phyloP scores from a whole-genome alignment of 2,888 invertebrate genomes.

The Trachelus stipa region DNA sequence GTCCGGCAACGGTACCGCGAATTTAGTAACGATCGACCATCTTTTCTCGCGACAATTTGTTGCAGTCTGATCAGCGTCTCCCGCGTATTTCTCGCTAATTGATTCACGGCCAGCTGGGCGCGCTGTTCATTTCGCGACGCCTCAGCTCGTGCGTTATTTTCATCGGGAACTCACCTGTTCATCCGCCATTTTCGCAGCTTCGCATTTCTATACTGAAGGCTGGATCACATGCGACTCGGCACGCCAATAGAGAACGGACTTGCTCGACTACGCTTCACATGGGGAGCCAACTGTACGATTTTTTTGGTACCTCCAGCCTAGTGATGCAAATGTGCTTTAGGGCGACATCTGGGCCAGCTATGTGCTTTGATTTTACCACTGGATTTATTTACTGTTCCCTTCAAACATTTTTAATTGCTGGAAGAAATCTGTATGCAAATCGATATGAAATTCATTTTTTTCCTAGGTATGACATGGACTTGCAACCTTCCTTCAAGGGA shows the following conservation, averaged over 20 bases:
- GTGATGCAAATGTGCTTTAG: not conserved
- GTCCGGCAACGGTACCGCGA: constrained; percentile 34
- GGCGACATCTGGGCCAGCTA: not conserved
- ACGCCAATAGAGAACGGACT: constrained; percentile 15
- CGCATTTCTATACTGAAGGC: constrained; percentile 60
- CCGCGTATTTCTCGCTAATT: not conserved
- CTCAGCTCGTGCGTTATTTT: constrained; percentile 51
- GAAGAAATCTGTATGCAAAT: not conserved
- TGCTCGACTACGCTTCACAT: not conserved
- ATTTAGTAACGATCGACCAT: not conserved
- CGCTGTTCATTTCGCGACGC: constrained; percentile 15
- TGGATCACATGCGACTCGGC: constrained; percentile 29
- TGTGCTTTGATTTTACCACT: not conserved
- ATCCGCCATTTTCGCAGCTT: constrained; percentile 78
- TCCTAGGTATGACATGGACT: not conserved
- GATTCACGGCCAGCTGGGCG: not conserved
- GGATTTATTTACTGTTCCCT: not conserved
- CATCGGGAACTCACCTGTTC: constrained; percentile 77
- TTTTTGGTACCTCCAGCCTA: not conserved
- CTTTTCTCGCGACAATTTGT: not conserved
- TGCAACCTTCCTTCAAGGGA: not conserved
- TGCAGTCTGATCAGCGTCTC: not conserved
- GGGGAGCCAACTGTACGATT: not conserved
- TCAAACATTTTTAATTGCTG: not conserved
- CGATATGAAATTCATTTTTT: not conserved